Evolutionary conservation across 1,140 invertebrate species (phyloP).

Genomic region (Halesus radiatus): DNA sequence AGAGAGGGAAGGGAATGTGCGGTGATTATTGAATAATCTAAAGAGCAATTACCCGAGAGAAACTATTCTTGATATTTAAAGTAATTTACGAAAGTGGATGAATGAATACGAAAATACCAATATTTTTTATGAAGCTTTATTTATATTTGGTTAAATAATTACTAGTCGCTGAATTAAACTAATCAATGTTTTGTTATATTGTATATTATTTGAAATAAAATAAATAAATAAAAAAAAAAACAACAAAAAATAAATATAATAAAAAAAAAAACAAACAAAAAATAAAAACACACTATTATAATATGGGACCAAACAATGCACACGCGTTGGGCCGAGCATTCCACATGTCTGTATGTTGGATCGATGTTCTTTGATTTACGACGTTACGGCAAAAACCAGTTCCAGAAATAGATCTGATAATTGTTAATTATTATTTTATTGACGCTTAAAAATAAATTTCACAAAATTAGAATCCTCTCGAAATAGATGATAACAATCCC

Average conservation of each 20-base stretch:
- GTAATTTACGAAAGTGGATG: constrained; percentile 50
- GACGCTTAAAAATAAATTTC: background rate
- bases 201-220: constrained; percentile 68
- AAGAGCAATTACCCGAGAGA: background rate
- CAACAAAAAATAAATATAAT: constrained; percentile 64
- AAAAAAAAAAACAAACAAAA: constrained; percentile 61
- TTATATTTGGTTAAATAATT: constrained; percentile 56
- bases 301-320: constrained; percentile 37
- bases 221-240: constrained; percentile 66
- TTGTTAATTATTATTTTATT: too few relatives aligned
- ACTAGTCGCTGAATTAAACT: constrained; percentile 51
- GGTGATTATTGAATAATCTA: background rate
- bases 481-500: too few relatives aligned
- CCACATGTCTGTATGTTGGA: background rate
- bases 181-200: constrained; percentile 69
- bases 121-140: constrained; percentile 58
- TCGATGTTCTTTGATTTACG: background rate
- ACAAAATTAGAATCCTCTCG: background rate
- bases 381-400: too few relatives aligned
- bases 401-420: too few relatives aligned
- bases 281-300: constrained; percentile 38
- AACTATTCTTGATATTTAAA: constrained; percentile 28
- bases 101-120: constrained; percentile 51
- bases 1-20: background rate
- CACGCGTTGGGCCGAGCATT: constrained; percentile 31